These are phyloP conservation scores for Salminus brasiliensis DNA, from an alignment of 2,113 vertebrate species.

Conservation along the genomic window DNA sequence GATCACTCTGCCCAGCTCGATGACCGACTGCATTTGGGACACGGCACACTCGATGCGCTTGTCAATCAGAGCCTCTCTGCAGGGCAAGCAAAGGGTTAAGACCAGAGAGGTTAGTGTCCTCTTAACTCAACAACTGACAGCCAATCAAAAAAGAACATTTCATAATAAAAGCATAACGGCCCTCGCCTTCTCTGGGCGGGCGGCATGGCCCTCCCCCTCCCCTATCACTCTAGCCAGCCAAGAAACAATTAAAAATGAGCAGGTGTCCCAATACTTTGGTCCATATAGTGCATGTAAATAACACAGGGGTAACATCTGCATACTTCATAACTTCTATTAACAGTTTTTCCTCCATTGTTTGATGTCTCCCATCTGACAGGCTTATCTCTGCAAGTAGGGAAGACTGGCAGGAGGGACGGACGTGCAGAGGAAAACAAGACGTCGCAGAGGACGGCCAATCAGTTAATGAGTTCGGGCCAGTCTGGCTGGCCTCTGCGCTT, in stretches of 20 bases:
- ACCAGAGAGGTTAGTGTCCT: not conserved
- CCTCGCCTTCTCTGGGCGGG: no score
- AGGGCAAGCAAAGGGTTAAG: constrained; percentile 2
- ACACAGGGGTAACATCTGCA: no score
- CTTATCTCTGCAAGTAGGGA: no score
- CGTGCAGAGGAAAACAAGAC: constrained; percentile 41
- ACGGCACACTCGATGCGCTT: constrained; percentile 91
- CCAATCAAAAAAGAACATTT: no score
- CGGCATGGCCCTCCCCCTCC: no score
- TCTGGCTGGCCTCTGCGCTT: constrained; percentile 54
- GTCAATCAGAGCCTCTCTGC: constrained; percentile 90
- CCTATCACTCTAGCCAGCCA: no score
- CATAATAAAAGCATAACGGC: no score
- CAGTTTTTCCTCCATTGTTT: no score
- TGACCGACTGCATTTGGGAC: constrained; percentile 95
- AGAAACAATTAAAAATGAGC: no score
- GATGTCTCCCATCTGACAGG: not conserved
- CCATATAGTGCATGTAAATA: no score
- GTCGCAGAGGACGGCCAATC: constrained; percentile 57
- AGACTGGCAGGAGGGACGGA: not conserved
- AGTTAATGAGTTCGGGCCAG: constrained; percentile 60
- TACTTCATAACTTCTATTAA: no score
- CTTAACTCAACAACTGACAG: not conserved
- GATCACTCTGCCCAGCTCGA: constrained; percentile 96
- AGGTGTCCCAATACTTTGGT: no score